Base-by-base conservation (phyloP, 2,113 vertebrate species). In the Ceratotherium simum region DNA sequence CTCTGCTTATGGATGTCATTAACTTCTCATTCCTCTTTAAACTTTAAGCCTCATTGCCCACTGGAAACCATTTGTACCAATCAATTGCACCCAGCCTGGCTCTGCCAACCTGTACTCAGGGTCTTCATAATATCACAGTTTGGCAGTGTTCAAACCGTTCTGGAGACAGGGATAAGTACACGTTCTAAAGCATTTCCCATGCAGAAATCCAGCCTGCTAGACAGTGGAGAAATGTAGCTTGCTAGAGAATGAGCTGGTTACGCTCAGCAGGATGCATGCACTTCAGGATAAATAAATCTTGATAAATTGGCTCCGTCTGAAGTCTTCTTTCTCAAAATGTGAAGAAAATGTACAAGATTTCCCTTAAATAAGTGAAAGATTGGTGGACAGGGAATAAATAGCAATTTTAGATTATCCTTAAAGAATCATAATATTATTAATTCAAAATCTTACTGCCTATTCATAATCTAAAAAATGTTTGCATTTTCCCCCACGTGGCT, bases 251-350 rank as follows among this genome's bases (percentile, higher is more conserved):
- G 33, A 80, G 29, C 56, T 58, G 60, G 23, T 56, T 58, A 46
- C 20, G 89, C n/a, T 90, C 76, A 90, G 60, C 36, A 88, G 39
- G 16, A 73, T 27, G 7, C 23, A 36, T 23, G 12, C 3, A 93
- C 18, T 88, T 93, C 17, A 33, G 42, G 72, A 93, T 56, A 95
- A 95, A 92, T 95, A 76, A 94, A 81, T 93, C n/a, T 64, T 95
- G 39, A 73, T 70, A 97, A 87, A 85, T 46, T 88, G 14, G 29
- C 27, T 85, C 62, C 17, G 13, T 92, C 31, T 96, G 80, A 86
- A 89, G n/a, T 84, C 21, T 42, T 94, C 12, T 67, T 87, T 92
- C 70, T 88, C 62, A 86, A 80, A 72, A 21, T 36, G n/a, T 79
- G 39, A 85, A 81, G 18, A 96, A 81, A 83, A 84, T 70, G 62